Conservation (phyloP, 2,888 invertebrate genomes). For the Aproaerema taeniolella region DNA sequence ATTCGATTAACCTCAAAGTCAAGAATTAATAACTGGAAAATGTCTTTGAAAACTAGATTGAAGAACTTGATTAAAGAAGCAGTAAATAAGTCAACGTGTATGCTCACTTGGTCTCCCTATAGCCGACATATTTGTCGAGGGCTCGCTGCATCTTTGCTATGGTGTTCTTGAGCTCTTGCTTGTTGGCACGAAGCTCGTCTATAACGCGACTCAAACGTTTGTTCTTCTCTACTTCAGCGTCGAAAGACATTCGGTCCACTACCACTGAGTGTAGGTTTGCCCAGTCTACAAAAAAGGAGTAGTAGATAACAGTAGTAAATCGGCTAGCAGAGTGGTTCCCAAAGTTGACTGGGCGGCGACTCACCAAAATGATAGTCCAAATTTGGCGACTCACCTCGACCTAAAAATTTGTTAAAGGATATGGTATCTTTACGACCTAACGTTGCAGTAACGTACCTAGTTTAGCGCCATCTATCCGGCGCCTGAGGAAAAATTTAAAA, state of each 20-base stretch:
- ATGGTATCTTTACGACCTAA: too few species aligned
- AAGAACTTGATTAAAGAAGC: constrained; percentile 1
- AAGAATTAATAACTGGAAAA: too few species aligned
- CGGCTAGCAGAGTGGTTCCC: neutral
- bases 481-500: too few species aligned
- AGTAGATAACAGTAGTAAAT: neutral
- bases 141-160: constrained; percentile 52
- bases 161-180: constrained; percentile 56
- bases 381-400: too few species aligned
- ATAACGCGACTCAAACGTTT: constrained; percentile 57
- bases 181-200: constrained; percentile 67
- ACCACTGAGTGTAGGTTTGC: constrained; percentile 62
- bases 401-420: too few species aligned
- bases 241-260: constrained; percentile 68
- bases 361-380: too few species aligned
- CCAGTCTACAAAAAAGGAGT: constrained; percentile 58
- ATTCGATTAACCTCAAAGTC: too few species aligned
- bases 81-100: too few species aligned
- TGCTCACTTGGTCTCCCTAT: constrained; percentile 31
- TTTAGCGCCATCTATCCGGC: too few species aligned
- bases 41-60: too few species aligned
- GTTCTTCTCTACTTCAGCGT: constrained; percentile 66
- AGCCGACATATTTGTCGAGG: constrained; percentile 34
- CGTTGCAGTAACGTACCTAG: too few species aligned
- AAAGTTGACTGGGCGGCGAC: too few species aligned